Evolutionary conservation across 2,888 invertebrate species (phyloP), one percentile per base, ranked within the genome.

Genomic region (Lumbricus terrestris): DNA sequence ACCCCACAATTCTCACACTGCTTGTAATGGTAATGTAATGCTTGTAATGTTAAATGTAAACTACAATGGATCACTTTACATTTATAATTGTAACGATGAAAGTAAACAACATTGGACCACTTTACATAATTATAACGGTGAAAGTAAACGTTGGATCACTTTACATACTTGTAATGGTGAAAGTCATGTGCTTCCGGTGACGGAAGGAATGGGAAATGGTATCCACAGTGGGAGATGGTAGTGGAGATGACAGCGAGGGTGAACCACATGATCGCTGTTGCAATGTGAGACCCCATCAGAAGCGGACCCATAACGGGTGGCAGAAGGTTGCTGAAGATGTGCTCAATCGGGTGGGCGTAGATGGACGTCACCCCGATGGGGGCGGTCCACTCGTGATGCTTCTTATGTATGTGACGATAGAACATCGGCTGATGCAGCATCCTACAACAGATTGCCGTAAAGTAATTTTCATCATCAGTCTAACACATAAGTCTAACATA

Each of bases 371-470:
- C 96, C n/a, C 97, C 97, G 90, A 97, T 96, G 0, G 97, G 97
- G 0, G 97, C 97, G 2, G 97, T 97, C 97, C 97, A 97, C 94
- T 97, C 97, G 93, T 97, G 97, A 94, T 97, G 97, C 93, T 96
- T 96, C 94, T 97, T 97, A 95, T 97, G 97, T 92, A 97, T 97
- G 93, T 96, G 96, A 93, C 97, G 97, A 95, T 97, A 97, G 90
- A 97, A 95, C 92, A 96, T 95, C 91, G 96, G 96, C 93, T 96
- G 96, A 93, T 97, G 97, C 54, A 97, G 95, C 91, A 97, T 95
- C 93, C 97, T 97, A 94, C 20, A 69, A 69, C 69, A 69, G 69
- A n/a, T n/a, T 54, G n/a, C 29, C 5, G 69, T n/a, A n/a, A 69
- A 69, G 8, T 23, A n/a, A 47, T 47, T 40, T 40, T 40, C 8